Percentiles rank a stretch among this genome's conserved stretches.
phyloP scores from a whole-genome alignment of 2,888 invertebrate genomes.

The Nasonovia ribisnigri region DNA sequence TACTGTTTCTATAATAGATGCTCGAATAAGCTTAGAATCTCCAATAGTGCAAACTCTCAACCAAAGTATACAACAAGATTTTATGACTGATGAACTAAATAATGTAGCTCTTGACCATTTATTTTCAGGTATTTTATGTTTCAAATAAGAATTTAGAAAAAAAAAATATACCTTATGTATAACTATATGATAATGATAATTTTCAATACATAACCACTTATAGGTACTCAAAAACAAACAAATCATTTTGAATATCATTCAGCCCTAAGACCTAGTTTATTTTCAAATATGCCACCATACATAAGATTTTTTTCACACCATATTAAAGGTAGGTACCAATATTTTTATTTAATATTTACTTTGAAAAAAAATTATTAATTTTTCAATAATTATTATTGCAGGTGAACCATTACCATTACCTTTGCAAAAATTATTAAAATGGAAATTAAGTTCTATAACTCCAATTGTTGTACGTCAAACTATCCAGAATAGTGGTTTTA shows the following conservation, averaged over 20 bases:
- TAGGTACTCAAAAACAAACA: neutral
- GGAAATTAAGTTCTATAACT: conserved; percentile 95
- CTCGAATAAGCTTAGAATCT: neutral
- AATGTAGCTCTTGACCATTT: neutral
- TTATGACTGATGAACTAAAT: neutral
- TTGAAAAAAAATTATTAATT: neutral
- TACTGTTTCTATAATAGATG: neutral
- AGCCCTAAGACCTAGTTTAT: conserved; percentile 75
- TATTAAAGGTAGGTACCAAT: conserved; percentile 71
- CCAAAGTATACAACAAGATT: neutral
- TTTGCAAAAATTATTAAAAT: conserved; percentile 85
- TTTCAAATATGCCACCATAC: conserved; percentile 85
- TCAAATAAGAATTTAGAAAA: neutral
- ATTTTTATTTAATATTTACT: neutral
- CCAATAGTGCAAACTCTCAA: neutral
- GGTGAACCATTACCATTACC: conserved; percentile 76
- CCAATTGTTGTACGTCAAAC: conserved; percentile 92
- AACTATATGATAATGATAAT: neutral
- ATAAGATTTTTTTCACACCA: conserved; percentile 84
- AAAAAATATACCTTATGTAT: too few species aligned
- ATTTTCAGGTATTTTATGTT: neutral
- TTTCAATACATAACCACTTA: neutral
- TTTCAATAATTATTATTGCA: neutral
- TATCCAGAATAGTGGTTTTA: conserved; percentile 86
- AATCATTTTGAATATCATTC: conserved; percentile 66